Conservation (phyloP, 2,797 vertebrate species). For the Phataginus tricuspis region DNA sequence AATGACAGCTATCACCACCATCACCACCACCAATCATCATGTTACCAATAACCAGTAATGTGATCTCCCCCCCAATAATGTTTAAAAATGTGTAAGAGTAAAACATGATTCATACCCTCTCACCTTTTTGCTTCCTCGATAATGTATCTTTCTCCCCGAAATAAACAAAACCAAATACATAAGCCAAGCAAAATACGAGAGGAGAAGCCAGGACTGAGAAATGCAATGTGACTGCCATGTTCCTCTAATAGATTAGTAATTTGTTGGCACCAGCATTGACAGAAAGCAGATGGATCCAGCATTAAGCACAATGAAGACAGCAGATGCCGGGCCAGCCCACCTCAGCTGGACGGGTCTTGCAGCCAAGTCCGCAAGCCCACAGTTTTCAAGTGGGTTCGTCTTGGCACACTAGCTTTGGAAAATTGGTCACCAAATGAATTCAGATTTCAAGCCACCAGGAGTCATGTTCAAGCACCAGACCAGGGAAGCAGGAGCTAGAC, state of each 20-base stretch:
- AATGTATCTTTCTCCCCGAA: slow-evolving; percentile 59
- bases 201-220: slow-evolving; percentile 90
- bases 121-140: slow-evolving; percentile 32
- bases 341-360: slow-evolving; percentile 88
- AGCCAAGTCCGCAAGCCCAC: slow-evolving; percentile 86
- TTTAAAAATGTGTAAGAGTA: neutral
- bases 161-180: slow-evolving; percentile 44
- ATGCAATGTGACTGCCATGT: slow-evolving; percentile 88
- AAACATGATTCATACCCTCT: slow-evolving; percentile 44
- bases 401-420: slow-evolving; percentile 81
- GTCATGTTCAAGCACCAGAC: slow-evolving; percentile 60
- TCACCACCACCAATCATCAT: accelerated
- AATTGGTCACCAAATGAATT: slow-evolving; percentile 75
- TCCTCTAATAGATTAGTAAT: slow-evolving; percentile 94
- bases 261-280: slow-evolving; percentile 89
- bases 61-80: neutral
- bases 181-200: slow-evolving; percentile 88
- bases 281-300: slow-evolving; percentile 94
- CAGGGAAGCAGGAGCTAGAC: neutral
- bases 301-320: slow-evolving; percentile 93
- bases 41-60: neutral
- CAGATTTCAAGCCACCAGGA: slow-evolving; percentile 74
- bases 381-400: slow-evolving; percentile 86
- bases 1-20: neutral
- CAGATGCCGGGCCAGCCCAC: slow-evolving; percentile 92